phyloP scores from a whole-genome alignment of 1,140 invertebrate species.

The Halotydeus destructor region DNA sequence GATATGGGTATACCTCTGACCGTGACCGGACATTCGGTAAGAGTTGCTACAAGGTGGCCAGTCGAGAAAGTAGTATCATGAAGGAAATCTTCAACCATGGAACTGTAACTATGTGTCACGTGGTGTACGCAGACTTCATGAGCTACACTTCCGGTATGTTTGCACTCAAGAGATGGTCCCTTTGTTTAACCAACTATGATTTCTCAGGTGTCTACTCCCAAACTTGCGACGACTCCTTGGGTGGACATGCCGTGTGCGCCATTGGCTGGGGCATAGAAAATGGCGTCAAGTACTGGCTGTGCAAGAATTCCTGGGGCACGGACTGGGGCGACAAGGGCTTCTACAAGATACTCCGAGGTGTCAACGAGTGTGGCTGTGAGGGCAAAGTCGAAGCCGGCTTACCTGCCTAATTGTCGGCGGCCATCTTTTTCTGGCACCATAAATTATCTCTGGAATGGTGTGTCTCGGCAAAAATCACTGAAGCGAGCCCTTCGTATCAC shows the following conservation, averaged over 20 bases:
- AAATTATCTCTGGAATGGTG: no score
- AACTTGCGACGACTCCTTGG: constrained; percentile 42
- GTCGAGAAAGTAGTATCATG: no score
- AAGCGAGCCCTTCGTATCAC: constrained; percentile 69
- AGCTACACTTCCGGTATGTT: constrained; percentile 32
- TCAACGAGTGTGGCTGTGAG: constrained; percentile 72
- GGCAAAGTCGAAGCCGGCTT: constrained; percentile 49
- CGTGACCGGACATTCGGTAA: no score
- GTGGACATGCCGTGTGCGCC: constrained; percentile 35
- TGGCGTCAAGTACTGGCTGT: constrained; percentile 30
- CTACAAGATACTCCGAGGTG: constrained; percentile 61
- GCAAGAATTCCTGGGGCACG: constrained; percentile 32
- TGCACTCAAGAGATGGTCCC: no score
- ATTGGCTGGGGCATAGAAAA: constrained; percentile 32
- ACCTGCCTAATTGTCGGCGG: no score
- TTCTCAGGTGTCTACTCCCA: constrained; percentile 79
- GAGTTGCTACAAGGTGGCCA: no score
- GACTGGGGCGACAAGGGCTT: constrained; percentile 40
- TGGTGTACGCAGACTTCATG: constrained; percentile 27
- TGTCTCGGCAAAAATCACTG: no score
- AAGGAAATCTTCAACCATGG: no score
- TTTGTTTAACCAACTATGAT: no score
- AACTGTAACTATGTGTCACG: no score
- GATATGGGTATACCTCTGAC: constrained; percentile 25
- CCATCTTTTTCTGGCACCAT: no score